Evolutionary conservation across 2,888 invertebrate genomes (phyloP).

Genomic region (Tricholauxania praeusta): DNA sequence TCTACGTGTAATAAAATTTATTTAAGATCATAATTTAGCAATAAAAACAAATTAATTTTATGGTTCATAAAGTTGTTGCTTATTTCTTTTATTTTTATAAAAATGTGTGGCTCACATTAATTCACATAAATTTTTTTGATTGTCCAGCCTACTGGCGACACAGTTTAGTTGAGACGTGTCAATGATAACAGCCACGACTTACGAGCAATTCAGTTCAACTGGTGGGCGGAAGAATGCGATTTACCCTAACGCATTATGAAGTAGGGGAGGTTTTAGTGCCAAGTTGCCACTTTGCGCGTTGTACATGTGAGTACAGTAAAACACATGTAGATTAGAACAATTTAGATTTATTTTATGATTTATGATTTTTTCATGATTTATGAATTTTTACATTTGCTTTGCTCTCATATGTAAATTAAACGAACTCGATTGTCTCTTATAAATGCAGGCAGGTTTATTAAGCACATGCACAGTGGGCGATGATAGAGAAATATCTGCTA

Average conservation of each 20-base stretch:
- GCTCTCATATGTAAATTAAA: background rate
- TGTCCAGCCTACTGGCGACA: no score
- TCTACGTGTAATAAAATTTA: no score
- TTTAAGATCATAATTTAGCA: no score
- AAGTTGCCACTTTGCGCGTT: background rate
- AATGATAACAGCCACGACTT: background rate
- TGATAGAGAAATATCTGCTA: no score
- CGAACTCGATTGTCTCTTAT: background rate
- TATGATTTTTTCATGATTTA: background rate
- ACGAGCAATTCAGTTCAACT: background rate
- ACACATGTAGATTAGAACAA: constrained; percentile 5
- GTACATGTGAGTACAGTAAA: background rate
- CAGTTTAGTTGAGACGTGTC: no score
- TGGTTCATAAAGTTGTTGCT: no score
- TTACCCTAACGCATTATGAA: constrained; percentile 3
- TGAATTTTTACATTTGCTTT: background rate
- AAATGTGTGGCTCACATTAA: no score
- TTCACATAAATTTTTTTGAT: no score
- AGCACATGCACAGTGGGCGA: background rate
- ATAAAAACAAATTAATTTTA: no score
- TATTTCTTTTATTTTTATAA: no score
- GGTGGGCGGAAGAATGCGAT: constrained; percentile 16
- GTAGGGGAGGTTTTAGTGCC: constrained; percentile 5
- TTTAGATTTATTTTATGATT: constrained; percentile 14
- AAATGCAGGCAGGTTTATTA: background rate